phyloP scores from a whole-genome alignment of 2,888 invertebrate species.

The Pogonocherus hispidulus region DNA sequence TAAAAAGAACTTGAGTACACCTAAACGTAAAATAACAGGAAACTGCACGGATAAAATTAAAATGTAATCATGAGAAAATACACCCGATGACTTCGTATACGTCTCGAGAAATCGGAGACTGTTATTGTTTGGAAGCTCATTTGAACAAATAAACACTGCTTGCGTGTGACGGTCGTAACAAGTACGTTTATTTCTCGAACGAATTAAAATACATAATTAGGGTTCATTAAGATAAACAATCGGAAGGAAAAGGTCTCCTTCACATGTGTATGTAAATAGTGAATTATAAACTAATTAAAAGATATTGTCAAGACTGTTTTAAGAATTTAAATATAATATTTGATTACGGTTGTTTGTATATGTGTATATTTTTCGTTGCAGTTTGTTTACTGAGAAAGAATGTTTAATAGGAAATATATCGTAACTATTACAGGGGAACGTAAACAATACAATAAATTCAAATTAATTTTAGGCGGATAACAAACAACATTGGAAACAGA shows the following conservation, averaged over 20 bases:
- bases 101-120: neutral
- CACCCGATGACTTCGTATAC: neutral
- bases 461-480: too few relatives aligned
- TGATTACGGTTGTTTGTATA: too few relatives aligned
- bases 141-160: constrained; percentile 17
- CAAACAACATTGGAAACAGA: too few relatives aligned
- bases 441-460: too few relatives aligned
- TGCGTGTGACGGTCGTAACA: constrained; percentile 7
- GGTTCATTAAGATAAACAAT: neutral
- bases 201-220: neutral
- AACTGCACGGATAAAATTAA: neutral
- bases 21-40: constrained; percentile 14
- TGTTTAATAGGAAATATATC: too few relatives aligned
- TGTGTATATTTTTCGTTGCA: too few relatives aligned
- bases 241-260: neutral
- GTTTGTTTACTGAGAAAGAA: too few relatives aligned
- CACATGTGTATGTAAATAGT: neutral
- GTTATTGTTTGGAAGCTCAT: constrained; percentile 6
- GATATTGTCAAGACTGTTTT: too few relatives aligned
- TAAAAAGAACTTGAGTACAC: too few relatives aligned
- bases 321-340: too few relatives aligned
- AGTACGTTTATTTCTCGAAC: constrained; percentile 2
- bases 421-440: too few relatives aligned
- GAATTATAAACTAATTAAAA: neutral
- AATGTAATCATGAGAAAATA: constrained; percentile 8